Evolutionary conservation across 1,140 invertebrate species (phyloP).

Genomic region (Archivesica marissinica): DNA sequence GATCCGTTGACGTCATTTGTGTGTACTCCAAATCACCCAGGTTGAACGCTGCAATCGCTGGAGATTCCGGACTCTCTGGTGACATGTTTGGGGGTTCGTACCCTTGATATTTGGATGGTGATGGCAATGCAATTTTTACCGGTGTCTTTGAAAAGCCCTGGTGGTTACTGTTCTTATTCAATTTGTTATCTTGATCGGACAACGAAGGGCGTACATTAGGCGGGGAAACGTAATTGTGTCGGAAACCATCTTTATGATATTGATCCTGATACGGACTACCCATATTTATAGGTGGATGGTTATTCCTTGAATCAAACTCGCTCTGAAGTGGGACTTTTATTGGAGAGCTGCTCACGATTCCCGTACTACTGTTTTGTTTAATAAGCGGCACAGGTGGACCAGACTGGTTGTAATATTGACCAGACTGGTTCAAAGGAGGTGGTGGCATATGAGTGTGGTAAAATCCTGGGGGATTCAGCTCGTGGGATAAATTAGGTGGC

Average conservation of each 20-base stretch:
- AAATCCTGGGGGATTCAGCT: constrained; percentile 9
- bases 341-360: not conserved
- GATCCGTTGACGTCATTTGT: constrained; percentile 33
- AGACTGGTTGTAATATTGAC: constrained; percentile 19
- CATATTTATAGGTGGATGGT: not conserved
- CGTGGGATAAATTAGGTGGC: not conserved
- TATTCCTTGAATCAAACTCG: not conserved
- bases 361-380: not conserved
- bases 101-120: not conserved
- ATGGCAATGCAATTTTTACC: not conserved
- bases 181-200: not conserved
- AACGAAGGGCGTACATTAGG: not conserved
- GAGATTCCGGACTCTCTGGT: constrained; percentile 40
- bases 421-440: constrained; percentile 4
- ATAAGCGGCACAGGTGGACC: not conserved
- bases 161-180: not conserved
- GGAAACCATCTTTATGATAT: not conserved
- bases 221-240: not conserved
- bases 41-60: constrained; percentile 36
- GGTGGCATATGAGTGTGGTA: constrained; percentile 36
- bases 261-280: not conserved
- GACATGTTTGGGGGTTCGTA: constrained; percentile 2
- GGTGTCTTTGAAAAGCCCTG: not conserved
- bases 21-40: constrained; percentile 43
- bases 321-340: not conserved